phyloP scores from a whole-genome alignment of 2,113 vertebrate species.

The Phrynosoma blainvillii region DNA sequence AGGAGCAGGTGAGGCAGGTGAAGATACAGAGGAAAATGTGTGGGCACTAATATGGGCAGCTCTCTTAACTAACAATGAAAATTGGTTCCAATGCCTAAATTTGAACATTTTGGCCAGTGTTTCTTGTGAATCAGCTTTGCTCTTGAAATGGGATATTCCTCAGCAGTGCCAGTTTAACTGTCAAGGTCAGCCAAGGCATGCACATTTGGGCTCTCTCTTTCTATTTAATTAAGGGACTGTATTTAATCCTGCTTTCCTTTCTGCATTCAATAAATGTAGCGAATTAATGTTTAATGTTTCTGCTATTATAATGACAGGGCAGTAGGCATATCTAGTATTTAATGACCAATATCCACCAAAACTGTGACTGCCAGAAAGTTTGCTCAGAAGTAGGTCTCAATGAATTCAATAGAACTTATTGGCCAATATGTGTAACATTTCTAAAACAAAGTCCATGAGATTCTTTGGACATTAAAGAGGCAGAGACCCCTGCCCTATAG shows the following conservation, averaged over 20 bases:
- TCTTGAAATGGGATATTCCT: constrained; percentile 43
- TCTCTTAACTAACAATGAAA: constrained; percentile 1
- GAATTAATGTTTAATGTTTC: constrained; percentile 44
- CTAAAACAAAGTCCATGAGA: not conserved
- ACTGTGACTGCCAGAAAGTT: not conserved
- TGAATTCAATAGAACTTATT: not conserved
- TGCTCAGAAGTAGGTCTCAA: not conserved
- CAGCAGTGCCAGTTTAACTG: constrained; percentile 43
- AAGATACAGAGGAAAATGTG: not conserved
- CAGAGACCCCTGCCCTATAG: not conserved
- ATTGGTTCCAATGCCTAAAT: not conserved
- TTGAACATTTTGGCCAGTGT: constrained; percentile 25
- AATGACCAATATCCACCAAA: not conserved
- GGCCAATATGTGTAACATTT: no score
- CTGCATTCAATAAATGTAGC: constrained; percentile 32
- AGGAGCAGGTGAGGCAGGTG: not conserved
- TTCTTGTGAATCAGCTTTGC: constrained; percentile 30
- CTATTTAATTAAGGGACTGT: constrained; percentile 37
- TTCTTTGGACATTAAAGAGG: not conserved
- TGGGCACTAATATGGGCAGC: not conserved
- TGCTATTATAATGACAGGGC: constrained; percentile 31
- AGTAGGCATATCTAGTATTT: constrained; percentile 26
- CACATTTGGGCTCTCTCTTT: constrained; percentile 39
- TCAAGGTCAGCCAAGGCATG: constrained; percentile 60
- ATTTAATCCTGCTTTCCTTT: constrained; percentile 49